Conservation (phyloP, 2,113 vertebrate species). For the Percopsis transmontana region DNA sequence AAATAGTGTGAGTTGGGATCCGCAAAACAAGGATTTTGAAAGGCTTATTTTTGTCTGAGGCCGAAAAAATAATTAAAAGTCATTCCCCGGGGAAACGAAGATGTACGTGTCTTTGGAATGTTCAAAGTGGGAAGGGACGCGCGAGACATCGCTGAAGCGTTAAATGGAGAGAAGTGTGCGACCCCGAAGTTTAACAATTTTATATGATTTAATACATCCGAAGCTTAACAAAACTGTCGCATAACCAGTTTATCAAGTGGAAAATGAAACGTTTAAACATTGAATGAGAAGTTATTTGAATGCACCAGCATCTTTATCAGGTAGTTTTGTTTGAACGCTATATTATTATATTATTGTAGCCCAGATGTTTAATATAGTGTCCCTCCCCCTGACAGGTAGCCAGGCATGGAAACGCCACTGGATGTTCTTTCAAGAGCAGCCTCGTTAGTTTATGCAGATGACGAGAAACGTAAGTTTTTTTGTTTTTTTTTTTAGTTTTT, state of each 20-base stretch:
- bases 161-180: not conserved
- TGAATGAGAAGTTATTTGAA: no score
- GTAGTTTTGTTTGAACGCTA: no score
- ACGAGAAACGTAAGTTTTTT: constrained; percentile 92
- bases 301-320: no score
- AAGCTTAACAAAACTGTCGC: no score
- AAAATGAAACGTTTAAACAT: no score
- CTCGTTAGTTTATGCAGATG: constrained; percentile 93
- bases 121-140: constrained; percentile 58
- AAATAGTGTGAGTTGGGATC: not conserved
- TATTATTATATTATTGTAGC: no score
- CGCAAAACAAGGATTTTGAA: not conserved
- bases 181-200: no score
- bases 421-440: constrained; percentile 98
- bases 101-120: constrained; percentile 68
- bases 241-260: no score
- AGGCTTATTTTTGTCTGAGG: not conserved
- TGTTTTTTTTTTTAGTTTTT: not conserved
- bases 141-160: constrained; percentile 16
- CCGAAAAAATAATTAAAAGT: not conserved
- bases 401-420: constrained; percentile 96
- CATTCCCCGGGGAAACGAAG: constrained; percentile 34
- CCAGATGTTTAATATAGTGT: constrained; percentile 1
- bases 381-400: constrained; percentile 49
- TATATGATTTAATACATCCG: no score